These are phyloP conservation scores for Creontiades dilutus DNA, from an alignment of 2,888 invertebrate genomes.

Conservation along the genomic window DNA sequence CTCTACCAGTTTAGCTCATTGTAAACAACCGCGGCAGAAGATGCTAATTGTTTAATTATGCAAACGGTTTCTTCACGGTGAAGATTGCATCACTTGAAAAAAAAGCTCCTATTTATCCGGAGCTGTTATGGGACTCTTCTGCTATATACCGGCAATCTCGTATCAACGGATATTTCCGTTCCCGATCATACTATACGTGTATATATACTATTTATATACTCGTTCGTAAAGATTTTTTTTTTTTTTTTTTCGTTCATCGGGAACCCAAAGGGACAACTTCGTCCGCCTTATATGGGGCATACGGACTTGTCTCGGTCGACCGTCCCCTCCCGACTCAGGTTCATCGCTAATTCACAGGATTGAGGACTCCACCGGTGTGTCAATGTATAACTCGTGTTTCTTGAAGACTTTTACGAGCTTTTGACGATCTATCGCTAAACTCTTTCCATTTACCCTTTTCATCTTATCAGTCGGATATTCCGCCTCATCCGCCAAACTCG, in stretches of 20 bases:
- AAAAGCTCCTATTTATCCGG: not conserved
- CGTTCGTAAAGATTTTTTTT: not conserved
- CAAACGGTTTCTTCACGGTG: constrained; percentile 50
- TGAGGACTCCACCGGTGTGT: not conserved
- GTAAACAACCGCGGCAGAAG: constrained; percentile 70
- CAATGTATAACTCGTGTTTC: not conserved
- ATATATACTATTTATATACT: too few species aligned
- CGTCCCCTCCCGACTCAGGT: not conserved
- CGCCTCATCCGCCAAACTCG: not conserved
- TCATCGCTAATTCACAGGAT: constrained; percentile 40
- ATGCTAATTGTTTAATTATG: constrained; percentile 73
- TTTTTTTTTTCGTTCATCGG: not conserved
- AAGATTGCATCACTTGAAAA: constrained; percentile 59
- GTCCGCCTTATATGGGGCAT: constrained; percentile 2
- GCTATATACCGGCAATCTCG: not conserved
- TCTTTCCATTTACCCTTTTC: constrained; percentile 1
- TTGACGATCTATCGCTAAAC: constrained; percentile 49
- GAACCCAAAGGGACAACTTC: constrained; percentile 5
- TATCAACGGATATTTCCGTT: not conserved
- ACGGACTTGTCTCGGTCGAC: not conserved
- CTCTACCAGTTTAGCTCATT: constrained; percentile 51
- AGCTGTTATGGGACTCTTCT: not conserved
- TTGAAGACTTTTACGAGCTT: constrained; percentile 38
- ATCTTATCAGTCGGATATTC: not conserved
- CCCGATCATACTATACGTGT: not conserved